These are phyloP conservation scores for Dendroctonus ponderosae DNA, from an alignment of 1,140 invertebrate genomes.

Conservation along the genomic window DNA sequence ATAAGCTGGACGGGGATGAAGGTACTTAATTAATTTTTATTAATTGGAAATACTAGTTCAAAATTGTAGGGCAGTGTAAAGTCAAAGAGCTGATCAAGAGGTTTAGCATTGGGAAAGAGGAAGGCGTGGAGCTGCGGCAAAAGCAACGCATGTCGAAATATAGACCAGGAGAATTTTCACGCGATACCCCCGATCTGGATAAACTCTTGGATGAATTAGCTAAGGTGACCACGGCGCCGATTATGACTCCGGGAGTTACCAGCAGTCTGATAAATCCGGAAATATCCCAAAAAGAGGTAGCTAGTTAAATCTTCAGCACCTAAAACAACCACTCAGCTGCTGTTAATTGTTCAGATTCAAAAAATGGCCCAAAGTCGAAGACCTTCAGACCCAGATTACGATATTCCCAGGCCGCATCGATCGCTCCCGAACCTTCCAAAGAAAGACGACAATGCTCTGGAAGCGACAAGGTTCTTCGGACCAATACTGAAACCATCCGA, in stretches of 20 bases:
- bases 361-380: constrained; percentile 41
- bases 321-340: constrained; percentile 7
- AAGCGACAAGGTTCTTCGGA: constrained; percentile 46
- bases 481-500: constrained; percentile 33
- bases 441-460: constrained; percentile 38
- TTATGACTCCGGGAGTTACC: constrained; percentile 44
- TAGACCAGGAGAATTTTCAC: not conserved
- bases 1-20: too few species aligned
- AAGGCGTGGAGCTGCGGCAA: constrained; percentile 29
- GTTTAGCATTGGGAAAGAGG: constrained; percentile 36
- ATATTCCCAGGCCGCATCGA: constrained; percentile 50
- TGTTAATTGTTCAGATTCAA: constrained; percentile 36
- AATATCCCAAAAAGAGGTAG: constrained; percentile 42
- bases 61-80: not conserved
- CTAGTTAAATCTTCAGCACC: constrained; percentile 10
- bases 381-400: constrained; percentile 52
- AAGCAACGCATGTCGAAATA: constrained; percentile 9
- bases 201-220: constrained; percentile 45
- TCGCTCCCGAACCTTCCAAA: constrained; percentile 40
- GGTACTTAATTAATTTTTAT: too few species aligned
- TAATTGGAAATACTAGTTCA: too few species aligned
- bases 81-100: constrained; percentile 45
- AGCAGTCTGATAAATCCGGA: constrained; percentile 41
- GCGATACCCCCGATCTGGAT: constrained; percentile 44
- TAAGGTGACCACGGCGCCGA: constrained; percentile 47